Evolutionary conservation across 1,140 invertebrate species (phyloP).

Genomic region (Holotrichia oblita): DNA sequence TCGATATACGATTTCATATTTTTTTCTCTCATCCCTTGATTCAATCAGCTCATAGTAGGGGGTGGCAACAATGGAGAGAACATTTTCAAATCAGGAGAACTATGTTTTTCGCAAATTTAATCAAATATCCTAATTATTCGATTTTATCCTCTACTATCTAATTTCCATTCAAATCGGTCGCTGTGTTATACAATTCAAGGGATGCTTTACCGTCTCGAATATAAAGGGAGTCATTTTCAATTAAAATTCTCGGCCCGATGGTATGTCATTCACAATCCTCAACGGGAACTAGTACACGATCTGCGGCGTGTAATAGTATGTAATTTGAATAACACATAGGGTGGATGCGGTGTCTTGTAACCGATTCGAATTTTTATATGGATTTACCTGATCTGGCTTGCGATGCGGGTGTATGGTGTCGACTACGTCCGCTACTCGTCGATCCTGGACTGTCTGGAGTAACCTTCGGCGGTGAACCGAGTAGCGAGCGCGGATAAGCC

Average conservation of each 20-base stretch:
- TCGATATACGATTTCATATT: no score
- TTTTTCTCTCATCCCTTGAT: no score
- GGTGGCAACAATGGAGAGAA: no score
- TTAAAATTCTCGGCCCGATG: slow-evolving; percentile 22
- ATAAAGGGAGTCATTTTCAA: slow-evolving; percentile 35
- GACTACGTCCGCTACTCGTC: slow-evolving; percentile 59
- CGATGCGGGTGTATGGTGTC: slow-evolving; percentile 53
- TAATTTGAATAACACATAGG: slow-evolving; percentile 13
- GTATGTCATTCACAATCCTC: slow-evolving; percentile 1
- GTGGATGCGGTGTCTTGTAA: neutral
- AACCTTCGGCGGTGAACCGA: slow-evolving; percentile 56
- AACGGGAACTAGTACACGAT: neutral
- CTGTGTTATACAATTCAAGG: slow-evolving; percentile 2
- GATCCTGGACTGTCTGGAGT: slow-evolving; percentile 56
- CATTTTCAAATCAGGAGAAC: no score
- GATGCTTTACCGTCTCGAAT: slow-evolving; percentile 10
- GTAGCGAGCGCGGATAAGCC: slow-evolving; percentile 63
- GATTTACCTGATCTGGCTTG: slow-evolving; percentile 54
- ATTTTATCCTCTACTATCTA: neutral
- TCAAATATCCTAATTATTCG: slow-evolving; percentile 25
- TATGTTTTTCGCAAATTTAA: slow-evolving; percentile 9
- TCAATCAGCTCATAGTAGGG: no score
- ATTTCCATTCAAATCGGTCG: slow-evolving; percentile 28
- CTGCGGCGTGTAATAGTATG: slow-evolving; percentile 16
- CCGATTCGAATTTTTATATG: neutral